These are phyloP conservation scores for Drosophila falleni DNA, from an alignment of 2,888 invertebrate genomes.

Conservation along the genomic window DNA sequence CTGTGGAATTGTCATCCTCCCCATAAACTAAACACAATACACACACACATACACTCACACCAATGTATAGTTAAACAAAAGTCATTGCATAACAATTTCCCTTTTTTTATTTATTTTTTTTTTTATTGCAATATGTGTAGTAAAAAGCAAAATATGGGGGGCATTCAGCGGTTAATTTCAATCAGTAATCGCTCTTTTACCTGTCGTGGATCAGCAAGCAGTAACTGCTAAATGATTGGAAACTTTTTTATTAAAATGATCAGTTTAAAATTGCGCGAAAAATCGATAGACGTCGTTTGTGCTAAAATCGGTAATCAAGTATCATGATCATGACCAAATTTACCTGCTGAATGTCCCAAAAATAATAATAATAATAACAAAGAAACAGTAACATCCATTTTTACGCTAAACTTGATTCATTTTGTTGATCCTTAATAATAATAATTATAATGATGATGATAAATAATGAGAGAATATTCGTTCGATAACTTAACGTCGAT, in stretches of 20 bases:
- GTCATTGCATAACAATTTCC: conserved; percentile 35
- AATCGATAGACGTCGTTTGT: neutral
- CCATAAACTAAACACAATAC: neutral
- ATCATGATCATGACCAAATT: neutral
- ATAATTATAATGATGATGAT: conserved; percentile 3
- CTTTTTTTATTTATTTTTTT: conserved; percentile 12
- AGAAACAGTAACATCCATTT: conserved; percentile 3
- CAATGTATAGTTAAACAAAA: conserved; percentile 29
- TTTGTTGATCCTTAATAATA: conserved; percentile 22
- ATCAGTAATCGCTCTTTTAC: neutral
- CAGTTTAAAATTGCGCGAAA: neutral
- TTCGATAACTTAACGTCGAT: conserved; percentile 15
- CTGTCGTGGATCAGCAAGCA: too few relatives aligned
- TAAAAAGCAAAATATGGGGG: conserved; percentile 3
- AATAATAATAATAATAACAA: conserved; percentile 3
- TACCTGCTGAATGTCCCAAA: neutral
- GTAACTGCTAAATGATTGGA: too few relatives aligned
- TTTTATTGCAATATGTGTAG: conserved; percentile 24
- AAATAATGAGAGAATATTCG: conserved; percentile 1
- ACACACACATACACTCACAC: conserved; percentile 1
- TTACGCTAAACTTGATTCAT: conserved; percentile 9
- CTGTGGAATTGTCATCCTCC: conserved; percentile 29
- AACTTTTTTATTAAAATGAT: neutral
- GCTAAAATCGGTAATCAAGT: neutral
- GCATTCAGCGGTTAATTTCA: neutral